phyloP scores from a whole-genome alignment of 2,888 invertebrate genomes.

The Erynnis tages region DNA sequence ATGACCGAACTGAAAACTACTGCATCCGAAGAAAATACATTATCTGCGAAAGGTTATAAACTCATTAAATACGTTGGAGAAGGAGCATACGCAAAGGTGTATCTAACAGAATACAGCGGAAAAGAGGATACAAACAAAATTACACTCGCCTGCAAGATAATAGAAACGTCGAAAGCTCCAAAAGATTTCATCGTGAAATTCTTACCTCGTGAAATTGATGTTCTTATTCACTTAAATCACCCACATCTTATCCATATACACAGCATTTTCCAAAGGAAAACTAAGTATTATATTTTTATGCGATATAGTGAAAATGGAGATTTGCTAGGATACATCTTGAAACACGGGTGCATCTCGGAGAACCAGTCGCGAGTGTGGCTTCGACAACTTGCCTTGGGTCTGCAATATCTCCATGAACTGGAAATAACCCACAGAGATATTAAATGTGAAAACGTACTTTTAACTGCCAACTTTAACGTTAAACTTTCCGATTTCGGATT shows the following conservation, averaged over 20 bases:
- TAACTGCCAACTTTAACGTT: conserved; percentile 87
- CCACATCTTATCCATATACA: conserved; percentile 90
- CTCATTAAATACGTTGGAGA: conserved; percentile 85
- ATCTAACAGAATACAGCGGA: conserved; percentile 58
- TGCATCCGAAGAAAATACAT: conserved; percentile 72
- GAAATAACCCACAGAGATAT: conserved; percentile 90
- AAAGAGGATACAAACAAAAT: conserved; percentile 54
- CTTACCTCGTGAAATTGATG: conserved; percentile 90
- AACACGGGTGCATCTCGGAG: conserved; percentile 85
- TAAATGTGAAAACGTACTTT: conserved; percentile 90
- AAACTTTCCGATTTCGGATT: conserved; percentile 93
- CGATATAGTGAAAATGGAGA: conserved; percentile 90
- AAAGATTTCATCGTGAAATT: conserved; percentile 90
- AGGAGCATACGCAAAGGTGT: conserved; percentile 89
- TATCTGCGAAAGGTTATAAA: conserved; percentile 81
- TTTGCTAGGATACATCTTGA: conserved; percentile 86
- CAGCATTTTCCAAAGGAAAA: conserved; percentile 87
- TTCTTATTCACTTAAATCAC: conserved; percentile 87
- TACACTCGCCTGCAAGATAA: conserved; percentile 86
- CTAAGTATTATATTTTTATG: conserved; percentile 90
- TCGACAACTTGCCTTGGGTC: conserved; percentile 84
- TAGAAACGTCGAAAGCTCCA: conserved; percentile 87
- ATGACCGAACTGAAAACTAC: conserved; percentile 72
- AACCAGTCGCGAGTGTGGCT: conserved; percentile 87
- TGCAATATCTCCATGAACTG: conserved; percentile 88